phyloP scores from a whole-genome alignment of 2,113 vertebrate genomes.

The Felis catus region F.catus_Fca126_mat1.0 CM031417.1:105779001-105779500 shows the following conservation, averaged over 20 bases:
- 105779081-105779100: background rate
- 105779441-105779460: background rate
- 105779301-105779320: background rate
- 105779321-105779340: background rate
- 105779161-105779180: background rate
- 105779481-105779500: background rate
- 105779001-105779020: background rate
- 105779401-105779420: background rate
- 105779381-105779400: background rate
- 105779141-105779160: background rate
- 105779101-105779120: background rate
- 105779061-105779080: background rate
- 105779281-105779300: background rate
- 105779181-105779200: background rate
- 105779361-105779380: background rate
- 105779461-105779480: background rate
- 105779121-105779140: constrained; percentile 10
- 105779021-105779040: background rate
- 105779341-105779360: background rate
- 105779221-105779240: background rate
- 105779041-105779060: background rate
- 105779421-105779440: background rate
- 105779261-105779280: background rate
- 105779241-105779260: constrained; percentile 22
- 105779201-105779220: background rate